Evolutionary conservation across 1,140 invertebrate species (phyloP).

Genomic region (Cotesia vestalis): DNA sequence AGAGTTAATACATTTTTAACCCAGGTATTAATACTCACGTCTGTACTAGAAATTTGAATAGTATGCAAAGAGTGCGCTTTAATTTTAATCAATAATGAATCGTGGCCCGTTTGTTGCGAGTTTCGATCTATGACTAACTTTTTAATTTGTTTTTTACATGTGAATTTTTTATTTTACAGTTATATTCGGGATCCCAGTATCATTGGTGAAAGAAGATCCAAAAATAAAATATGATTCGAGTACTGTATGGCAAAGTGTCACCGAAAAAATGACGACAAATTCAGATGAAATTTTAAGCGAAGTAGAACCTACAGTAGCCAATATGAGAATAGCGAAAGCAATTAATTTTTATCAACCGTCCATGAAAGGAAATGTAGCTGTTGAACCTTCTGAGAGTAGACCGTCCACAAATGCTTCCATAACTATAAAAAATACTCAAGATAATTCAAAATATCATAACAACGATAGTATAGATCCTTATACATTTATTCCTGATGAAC

Average conservation of each 20-base stretch:
- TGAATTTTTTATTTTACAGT: conserved; percentile 39
- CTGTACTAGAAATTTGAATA: too few relatives aligned
- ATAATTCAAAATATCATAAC: neutral
- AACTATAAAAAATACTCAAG: conserved; percentile 8
- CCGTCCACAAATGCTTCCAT: conserved; percentile 34
- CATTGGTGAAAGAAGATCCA: conserved; percentile 51
- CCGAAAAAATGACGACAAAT: conserved; percentile 10
- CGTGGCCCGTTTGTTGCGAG: too few relatives aligned
- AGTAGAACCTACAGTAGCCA: conserved; percentile 33
- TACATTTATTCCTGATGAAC: conserved; percentile 1
- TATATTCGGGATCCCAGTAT: conserved; percentile 49
- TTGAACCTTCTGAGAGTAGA: conserved; percentile 19
- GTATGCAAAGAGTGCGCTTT: too few relatives aligned
- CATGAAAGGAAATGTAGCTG: conserved; percentile 25
- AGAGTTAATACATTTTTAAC: too few relatives aligned
- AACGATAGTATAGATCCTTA: neutral
- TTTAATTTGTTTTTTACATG: neutral
- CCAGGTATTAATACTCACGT: too few relatives aligned
- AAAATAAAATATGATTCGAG: conserved; percentile 27
- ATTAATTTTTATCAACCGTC: conserved; percentile 47
- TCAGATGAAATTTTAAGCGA: neutral
- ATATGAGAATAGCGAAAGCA: conserved; percentile 52
- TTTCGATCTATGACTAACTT: neutral
- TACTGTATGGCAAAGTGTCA: conserved; percentile 22
- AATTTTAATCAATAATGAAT: too few relatives aligned